phyloP scores from a whole-genome alignment of 37 sponge, comb jelly and placozoan genomes.

The Bolinopsis microptera region DNA sequence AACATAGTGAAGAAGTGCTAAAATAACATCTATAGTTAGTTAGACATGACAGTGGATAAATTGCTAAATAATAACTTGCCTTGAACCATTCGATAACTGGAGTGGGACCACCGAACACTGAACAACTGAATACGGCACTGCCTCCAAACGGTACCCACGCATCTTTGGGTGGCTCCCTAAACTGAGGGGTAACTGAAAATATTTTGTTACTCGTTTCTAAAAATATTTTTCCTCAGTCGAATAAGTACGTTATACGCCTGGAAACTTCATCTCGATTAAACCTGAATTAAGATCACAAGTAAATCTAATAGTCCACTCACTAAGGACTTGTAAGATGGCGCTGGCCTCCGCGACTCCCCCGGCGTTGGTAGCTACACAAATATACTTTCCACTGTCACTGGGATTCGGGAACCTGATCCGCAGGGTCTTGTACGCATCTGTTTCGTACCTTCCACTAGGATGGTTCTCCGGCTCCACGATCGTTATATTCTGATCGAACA shows the following conservation, averaged over 20 bases:
- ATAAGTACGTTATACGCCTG: too few relatives aligned
- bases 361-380: conserved; percentile 50
- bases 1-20: neutral
- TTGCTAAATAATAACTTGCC: too few relatives aligned
- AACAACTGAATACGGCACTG: conserved; percentile 6
- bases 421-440: conserved; percentile 18
- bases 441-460: neutral
- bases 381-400: conserved; percentile 63
- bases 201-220: too few relatives aligned
- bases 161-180: conserved; percentile 19
- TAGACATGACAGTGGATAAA: too few relatives aligned
- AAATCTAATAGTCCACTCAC: too few relatives aligned
- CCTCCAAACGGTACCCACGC: conserved; percentile 56
- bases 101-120: conserved; percentile 27
- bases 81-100: conserved; percentile 60
- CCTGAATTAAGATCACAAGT: too few relatives aligned
- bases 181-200: conserved; percentile 61
- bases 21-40: neutral
- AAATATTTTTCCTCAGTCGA: too few relatives aligned
- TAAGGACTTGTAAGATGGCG: conserved; percentile 10
- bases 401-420: conserved; percentile 19
- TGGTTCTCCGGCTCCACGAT: neutral
- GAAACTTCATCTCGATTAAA: too few relatives aligned
- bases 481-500: neutral
- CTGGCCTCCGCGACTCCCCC: neutral